Percentiles rank a stretch among this genome's conserved stretches.
These are phyloP conservation scores for Syngnathus floridae DNA, from an alignment of 2,113 vertebrate species.

Conservation along the genomic window DNA sequence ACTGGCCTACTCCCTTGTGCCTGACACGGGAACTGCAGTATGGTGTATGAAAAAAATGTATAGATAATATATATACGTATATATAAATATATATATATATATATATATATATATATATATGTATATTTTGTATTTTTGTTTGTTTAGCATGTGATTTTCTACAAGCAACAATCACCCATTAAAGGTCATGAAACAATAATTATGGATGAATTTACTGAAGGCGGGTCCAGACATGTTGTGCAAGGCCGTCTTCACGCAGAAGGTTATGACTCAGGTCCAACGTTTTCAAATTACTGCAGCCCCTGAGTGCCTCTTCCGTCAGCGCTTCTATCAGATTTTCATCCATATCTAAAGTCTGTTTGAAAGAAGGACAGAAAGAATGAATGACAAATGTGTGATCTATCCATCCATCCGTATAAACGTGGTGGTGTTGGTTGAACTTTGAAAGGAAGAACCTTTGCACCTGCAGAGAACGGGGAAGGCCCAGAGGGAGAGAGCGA, in stretches of 20 bases:
- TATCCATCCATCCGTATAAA: background rate
- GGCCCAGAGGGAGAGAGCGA: constrained; percentile 57
- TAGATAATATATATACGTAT: no score
- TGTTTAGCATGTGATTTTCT: background rate
- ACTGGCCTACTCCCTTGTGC: constrained; percentile 53
- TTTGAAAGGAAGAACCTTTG: background rate
- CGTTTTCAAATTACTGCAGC: constrained; percentile 51
- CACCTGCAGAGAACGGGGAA: constrained; percentile 74
- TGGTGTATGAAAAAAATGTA: background rate
- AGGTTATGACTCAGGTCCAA: constrained; percentile 73
- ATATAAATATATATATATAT: no score
- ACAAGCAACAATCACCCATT: background rate
- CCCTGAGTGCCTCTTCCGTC: constrained; percentile 55
- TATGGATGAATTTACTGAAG: constrained; percentile 52
- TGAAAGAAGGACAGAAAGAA: background rate
- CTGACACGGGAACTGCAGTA: constrained; percentile 15
- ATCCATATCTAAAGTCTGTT: constrained; percentile 68
- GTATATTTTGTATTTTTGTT: no score
- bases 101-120: no score
- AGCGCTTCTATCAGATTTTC: constrained; percentile 65
- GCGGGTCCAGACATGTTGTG: constrained; percentile 53
- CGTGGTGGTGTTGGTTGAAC: background rate
- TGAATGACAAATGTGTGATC: no score
- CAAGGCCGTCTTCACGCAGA: constrained; percentile 65
- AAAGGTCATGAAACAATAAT: background rate